Conservation (phyloP, 2,888 invertebrate species). For the Rhagonycha lutea region DNA sequence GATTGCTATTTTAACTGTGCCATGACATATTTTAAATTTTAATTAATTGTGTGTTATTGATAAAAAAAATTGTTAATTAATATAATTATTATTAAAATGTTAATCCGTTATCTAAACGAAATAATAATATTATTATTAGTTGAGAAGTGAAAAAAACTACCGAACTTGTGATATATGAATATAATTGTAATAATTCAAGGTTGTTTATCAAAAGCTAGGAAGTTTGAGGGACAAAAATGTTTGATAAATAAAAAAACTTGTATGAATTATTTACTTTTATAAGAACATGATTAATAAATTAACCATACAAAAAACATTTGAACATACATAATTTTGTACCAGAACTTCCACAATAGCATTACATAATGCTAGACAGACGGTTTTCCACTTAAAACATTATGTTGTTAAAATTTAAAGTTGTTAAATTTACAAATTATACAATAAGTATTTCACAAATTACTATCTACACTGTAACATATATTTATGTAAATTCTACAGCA, state of each 20-base stretch:
- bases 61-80: no score
- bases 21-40: no score
- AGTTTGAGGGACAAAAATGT: background rate
- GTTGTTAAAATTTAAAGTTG: background rate
- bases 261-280: background rate
- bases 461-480: conserved; percentile 7
- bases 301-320: background rate
- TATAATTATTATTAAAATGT: no score
- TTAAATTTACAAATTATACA: conserved; percentile 8
- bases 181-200: background rate
- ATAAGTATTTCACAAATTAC: conserved; percentile 7
- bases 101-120: no score
- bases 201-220: background rate
- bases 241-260: background rate
- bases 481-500: background rate
- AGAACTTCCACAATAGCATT: background rate
- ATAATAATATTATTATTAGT: no score
- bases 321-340: background rate
- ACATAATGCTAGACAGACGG: background rate
- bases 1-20: no score
- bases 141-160: no score
- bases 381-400: background rate
- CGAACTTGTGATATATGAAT: background rate
- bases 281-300: background rate
- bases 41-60: no score